Percentiles rank a stretch among this genome's conserved stretches.
These are phyloP conservation scores for Pogonomyrmex barbatus DNA, from an alignment of 1,140 invertebrate species.

Conservation along the genomic window DNA sequence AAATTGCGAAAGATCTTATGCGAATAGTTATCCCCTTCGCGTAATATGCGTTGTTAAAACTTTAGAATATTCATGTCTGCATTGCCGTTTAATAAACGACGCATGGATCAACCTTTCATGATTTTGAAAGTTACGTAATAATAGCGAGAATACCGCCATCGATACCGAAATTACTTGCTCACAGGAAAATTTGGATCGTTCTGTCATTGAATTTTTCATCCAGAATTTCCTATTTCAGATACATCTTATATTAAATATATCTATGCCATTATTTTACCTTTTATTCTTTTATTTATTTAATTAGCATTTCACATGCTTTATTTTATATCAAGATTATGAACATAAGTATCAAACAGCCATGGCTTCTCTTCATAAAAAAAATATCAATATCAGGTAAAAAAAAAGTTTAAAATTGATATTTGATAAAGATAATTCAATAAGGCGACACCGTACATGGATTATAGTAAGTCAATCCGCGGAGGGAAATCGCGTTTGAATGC, in stretches of 20 bases:
- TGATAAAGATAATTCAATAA: slow-evolving; percentile 32
- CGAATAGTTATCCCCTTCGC: slow-evolving; percentile 12
- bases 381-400: not conserved
- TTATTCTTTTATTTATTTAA: not conserved
- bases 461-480: slow-evolving; percentile 1
- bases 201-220: slow-evolving; percentile 21
- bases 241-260: not conserved
- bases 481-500: slow-evolving; percentile 47
- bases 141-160: not conserved
- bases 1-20: slow-evolving; percentile 3
- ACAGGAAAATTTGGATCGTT: slow-evolving; percentile 30
- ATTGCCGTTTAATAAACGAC: slow-evolving; percentile 46
- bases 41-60: slow-evolving; percentile 46
- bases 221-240: not conserved
- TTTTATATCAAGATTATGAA: slow-evolving; percentile 1
- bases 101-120: slow-evolving; percentile 18
- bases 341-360: not conserved
- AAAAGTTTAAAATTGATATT: not conserved
- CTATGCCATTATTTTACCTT: not conserved
- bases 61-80: not conserved
- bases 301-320: not conserved
- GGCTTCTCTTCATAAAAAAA: not conserved
- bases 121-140: slow-evolving; percentile 57
- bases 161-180: slow-evolving; percentile 23
- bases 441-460: slow-evolving; percentile 8